These are phyloP conservation scores for Cryptotermes secundus DNA, from an alignment of 1,140 invertebrate genomes.

Conservation along the genomic window DNA sequence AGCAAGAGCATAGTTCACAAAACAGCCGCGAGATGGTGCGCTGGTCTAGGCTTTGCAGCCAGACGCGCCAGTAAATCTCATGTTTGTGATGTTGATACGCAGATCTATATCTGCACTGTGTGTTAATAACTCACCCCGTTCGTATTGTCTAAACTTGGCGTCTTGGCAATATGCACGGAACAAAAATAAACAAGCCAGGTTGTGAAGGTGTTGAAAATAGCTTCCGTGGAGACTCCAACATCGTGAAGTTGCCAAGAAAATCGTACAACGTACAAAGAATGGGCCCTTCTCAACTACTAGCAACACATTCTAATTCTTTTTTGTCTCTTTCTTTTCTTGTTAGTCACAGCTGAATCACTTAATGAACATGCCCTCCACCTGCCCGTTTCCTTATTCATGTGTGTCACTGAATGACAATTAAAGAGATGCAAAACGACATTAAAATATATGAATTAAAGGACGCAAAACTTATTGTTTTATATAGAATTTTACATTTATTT, in stretches of 20 bases:
- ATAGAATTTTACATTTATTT: no score
- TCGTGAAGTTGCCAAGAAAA: neutral
- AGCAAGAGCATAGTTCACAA: no score
- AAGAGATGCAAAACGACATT: no score
- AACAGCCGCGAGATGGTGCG: no score
- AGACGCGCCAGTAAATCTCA: no score
- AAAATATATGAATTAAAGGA: no score
- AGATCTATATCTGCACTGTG: neutral
- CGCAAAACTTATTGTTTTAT: no score
- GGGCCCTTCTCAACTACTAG: neutral
- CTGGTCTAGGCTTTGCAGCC: no score
- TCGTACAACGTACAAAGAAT: neutral
- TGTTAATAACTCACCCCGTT: slow-evolving; percentile 16
- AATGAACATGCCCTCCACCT: neutral
- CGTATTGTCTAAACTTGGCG: slow-evolving; percentile 6
- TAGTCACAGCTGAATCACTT: neutral
- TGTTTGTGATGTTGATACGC: no score
- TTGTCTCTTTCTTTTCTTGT: neutral
- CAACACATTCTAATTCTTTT: neutral
- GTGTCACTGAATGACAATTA: no score
- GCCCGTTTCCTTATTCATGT: neutral
- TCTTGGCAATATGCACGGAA: neutral
- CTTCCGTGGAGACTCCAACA: neutral
- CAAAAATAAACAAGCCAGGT: neutral
- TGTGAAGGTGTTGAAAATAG: slow-evolving; percentile 16